A percentile compares a stretch with the other conserved stretches of the same genome.
phyloP scores from a whole-genome alignment of 2,888 invertebrate species.

The Drosophila siamana region DNA sequence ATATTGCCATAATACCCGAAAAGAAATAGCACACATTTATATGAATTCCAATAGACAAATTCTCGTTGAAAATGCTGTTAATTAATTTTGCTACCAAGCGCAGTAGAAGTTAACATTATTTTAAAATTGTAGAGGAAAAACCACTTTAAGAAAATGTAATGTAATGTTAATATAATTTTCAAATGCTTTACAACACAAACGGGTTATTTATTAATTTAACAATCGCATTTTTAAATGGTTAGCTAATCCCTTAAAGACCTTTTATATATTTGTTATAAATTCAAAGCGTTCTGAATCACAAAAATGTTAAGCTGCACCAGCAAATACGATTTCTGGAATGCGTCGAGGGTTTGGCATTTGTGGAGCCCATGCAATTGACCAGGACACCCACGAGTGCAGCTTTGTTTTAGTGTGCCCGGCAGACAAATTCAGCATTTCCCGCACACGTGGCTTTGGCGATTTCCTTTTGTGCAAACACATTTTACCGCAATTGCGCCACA shows the following conservation, averaged over 20 bases:
- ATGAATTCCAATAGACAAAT: constrained; percentile 46
- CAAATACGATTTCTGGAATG: constrained; percentile 5
- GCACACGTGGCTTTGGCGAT: constrained; percentile 79
- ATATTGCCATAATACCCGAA: constrained; percentile 63
- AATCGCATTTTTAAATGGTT: too few relatives aligned
- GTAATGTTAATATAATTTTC: too few relatives aligned
- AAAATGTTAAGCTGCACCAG: neutral
- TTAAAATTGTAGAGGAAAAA: too few relatives aligned
- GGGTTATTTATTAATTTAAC: too few relatives aligned
- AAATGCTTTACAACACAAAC: too few relatives aligned
- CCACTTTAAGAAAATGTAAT: too few relatives aligned
- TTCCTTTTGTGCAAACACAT: constrained; percentile 81
- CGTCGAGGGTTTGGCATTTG: constrained; percentile 7
- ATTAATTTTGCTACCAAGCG: constrained; percentile 14
- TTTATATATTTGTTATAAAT: neutral
- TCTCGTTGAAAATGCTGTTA: constrained; percentile 34
- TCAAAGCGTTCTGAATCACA: too few relatives aligned
- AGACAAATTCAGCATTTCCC: constrained; percentile 78
- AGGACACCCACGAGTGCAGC: constrained; percentile 32
- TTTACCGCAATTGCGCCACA: constrained; percentile 79
- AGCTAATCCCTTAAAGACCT: neutral
- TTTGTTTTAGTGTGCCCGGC: constrained; percentile 70
- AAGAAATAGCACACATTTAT: constrained; percentile 22
- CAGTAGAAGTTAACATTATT: too few relatives aligned
- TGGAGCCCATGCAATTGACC: constrained; percentile 16